Evolutionary conservation across 1,140 invertebrate genomes (phyloP), one percentile per base, ranked within the genome.

Genomic region (Pomacea maculata): DNA sequence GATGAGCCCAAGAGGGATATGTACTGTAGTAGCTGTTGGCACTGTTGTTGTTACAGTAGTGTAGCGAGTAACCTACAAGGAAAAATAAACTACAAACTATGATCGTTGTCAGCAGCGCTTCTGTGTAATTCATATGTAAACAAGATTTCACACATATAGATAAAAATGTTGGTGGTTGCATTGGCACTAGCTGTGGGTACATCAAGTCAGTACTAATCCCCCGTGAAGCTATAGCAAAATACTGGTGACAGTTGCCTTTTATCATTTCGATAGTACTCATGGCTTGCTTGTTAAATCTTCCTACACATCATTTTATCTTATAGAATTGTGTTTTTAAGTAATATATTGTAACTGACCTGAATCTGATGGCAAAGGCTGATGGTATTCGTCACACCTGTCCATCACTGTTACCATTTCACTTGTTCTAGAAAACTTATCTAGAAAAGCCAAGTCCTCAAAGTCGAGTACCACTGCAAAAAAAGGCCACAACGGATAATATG

Each of bases 381-480:
- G 67, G 21, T 70, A 70, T n/a, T 70, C 67, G 29, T 34, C 29
- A n/a, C 29, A 34, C 21, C 67, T n/a, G 29, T 70, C 67, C 67
- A 70, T 70, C 67, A 34, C 21, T 25, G 67, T 25, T 70, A 17
- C 11, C n/a, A n/a, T 54, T n/a, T 55, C 25, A 52, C 54, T n/a
- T 29, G 45, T 75, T 29, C 71, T 19, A 73, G 61, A 55, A 55
- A 17, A 54, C 29, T 79, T 65, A 54, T 79, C 77, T 25, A 79
- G 65, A 70, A 79, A 79, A 17, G 65, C 34, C 45, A 79, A 55
- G 67, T 79, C 77, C 5, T 79, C 77, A 45, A 52, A 68, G 19
- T 79, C 77, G 2, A 79, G 45, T 45, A 79, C 54, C 34, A 79
- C 77, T 79, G 61, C 21, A 80, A 67, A 19, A 72, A 45, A 45